Evolutionary conservation across 2,797 vertebrate species (phyloP).

Genomic region (Gymnocypris eckloni): DNA sequence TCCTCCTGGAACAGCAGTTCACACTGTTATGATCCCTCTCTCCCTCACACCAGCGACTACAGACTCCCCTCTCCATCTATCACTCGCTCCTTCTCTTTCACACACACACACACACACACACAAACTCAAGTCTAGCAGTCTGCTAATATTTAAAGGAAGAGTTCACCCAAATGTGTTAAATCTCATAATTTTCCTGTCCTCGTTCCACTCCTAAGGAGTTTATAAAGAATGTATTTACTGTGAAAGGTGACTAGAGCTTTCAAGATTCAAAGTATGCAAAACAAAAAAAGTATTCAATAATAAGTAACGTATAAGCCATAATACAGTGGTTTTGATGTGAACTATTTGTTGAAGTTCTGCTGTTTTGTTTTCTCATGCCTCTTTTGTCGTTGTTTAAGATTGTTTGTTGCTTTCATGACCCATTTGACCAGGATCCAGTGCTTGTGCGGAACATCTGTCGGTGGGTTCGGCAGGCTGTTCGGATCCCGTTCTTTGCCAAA

Average conservation of each 20-base stretch:
- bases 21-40: slow-evolving; percentile 59
- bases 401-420: slow-evolving; percentile 46
- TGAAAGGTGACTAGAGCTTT: not conserved
- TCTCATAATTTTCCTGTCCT: not conserved
- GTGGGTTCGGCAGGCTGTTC: slow-evolving; percentile 91
- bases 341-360: slow-evolving; percentile 26
- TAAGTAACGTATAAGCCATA: not conserved
- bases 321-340: not conserved
- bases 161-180: not conserved
- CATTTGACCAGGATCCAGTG: slow-evolving; percentile 88
- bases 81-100: slow-evolving; percentile 13
- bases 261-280: not conserved
- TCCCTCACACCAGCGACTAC: slow-evolving; percentile 21
- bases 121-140: not conserved
- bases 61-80: slow-evolving; percentile 22
- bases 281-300: not conserved
- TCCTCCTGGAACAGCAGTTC: slow-evolving; percentile 59
- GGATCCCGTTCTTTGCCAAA: slow-evolving; percentile 95
- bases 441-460: slow-evolving; percentile 96
- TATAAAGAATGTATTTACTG: not conserved
- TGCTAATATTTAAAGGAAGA: slow-evolving; percentile 25
- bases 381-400: slow-evolving; percentile 42
- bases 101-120: not conserved
- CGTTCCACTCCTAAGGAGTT: not conserved
- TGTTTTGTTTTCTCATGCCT: slow-evolving; percentile 38